A percentile compares a stretch with the other conserved stretches of the same genome.
Conservation (phyloP, 1,140 invertebrate genomes). For the Maconellicoccus hirsutus region DNA sequence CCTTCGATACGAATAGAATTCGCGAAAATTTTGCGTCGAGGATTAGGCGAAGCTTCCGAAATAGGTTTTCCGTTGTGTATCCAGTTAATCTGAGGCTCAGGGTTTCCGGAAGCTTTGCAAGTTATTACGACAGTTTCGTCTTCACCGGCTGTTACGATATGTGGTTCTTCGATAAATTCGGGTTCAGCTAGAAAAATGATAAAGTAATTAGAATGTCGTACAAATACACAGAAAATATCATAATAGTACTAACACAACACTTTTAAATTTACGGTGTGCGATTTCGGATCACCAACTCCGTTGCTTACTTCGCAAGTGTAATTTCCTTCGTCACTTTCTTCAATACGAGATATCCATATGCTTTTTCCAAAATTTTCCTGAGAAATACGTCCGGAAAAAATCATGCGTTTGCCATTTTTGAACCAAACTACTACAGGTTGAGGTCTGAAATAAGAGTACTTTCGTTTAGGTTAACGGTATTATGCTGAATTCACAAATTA, state of each 20-base stretch:
- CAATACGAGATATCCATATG: slow-evolving; percentile 69
- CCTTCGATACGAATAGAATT: slow-evolving; percentile 73
- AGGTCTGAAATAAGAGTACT: slow-evolving; percentile 39
- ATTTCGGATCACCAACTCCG: slow-evolving; percentile 69
- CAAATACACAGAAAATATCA: neutral
- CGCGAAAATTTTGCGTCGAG: slow-evolving; percentile 47
- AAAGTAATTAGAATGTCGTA: neutral
- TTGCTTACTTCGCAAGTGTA: slow-evolving; percentile 91
- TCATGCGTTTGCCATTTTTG: slow-evolving; percentile 57
- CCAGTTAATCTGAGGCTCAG: slow-evolving; percentile 86
- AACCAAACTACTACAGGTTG: slow-evolving; percentile 71
- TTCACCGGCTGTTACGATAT: slow-evolving; percentile 78
- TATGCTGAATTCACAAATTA: too few species aligned
- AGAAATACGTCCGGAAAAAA: slow-evolving; percentile 58
- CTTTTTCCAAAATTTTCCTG: slow-evolving; percentile 88
- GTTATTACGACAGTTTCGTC: slow-evolving; percentile 76
- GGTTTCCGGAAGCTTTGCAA: slow-evolving; percentile 78
- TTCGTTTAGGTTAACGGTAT: too few species aligned
- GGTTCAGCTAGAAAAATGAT: slow-evolving; percentile 52
- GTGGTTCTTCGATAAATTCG: slow-evolving; percentile 85
- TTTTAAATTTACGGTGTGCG: slow-evolving; percentile 69
- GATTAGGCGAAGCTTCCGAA: slow-evolving; percentile 58
- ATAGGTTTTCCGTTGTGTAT: slow-evolving; percentile 91
- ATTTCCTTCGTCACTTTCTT: slow-evolving; percentile 71
- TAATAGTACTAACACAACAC: slow-evolving; percentile 51